phyloP scores from a whole-genome alignment of 2,888 invertebrate species.

The Cataglyphis cursor region DNA sequence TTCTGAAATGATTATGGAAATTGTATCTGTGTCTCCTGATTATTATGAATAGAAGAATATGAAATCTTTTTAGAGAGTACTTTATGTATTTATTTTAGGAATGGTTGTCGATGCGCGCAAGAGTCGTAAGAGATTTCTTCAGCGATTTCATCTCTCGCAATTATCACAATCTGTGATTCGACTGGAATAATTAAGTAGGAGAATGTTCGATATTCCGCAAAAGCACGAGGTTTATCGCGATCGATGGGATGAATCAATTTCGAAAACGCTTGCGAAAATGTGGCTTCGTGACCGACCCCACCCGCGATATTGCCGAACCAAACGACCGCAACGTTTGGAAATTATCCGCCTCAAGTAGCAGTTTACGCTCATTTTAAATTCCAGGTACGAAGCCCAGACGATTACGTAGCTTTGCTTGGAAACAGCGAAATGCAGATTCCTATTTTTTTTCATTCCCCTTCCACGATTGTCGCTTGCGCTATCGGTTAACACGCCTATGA shows the following conservation, averaged over 20 bases:
- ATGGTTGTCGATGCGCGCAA: not conserved
- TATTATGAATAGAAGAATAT: not conserved
- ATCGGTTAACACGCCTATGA: conserved; percentile 47
- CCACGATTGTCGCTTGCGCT: conserved; percentile 27
- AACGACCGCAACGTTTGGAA: conserved; percentile 81
- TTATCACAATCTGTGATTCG: conserved; percentile 37
- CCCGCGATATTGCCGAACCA: conserved; percentile 82
- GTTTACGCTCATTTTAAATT: conserved; percentile 83
- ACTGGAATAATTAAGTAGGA: conserved; percentile 51
- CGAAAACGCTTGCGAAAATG: conserved; percentile 75
- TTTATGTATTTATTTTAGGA: not conserved
- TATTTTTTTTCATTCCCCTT: conserved; percentile 57
- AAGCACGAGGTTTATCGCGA: conserved; percentile 48
- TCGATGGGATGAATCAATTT: conserved; percentile 74
- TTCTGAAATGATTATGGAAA: not conserved
- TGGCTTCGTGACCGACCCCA: conserved; percentile 83
- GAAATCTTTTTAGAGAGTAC: not conserved
- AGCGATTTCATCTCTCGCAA: conserved; percentile 37
- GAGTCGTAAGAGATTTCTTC: conserved; percentile 29
- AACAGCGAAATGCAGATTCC: conserved; percentile 75
- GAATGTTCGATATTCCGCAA: conserved; percentile 33
- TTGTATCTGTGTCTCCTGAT: not conserved
- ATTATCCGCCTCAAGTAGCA: conserved; percentile 77
- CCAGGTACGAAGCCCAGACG: conserved; percentile 75
- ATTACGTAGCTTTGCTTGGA: conserved; percentile 70